Conservation (phyloP, 2,113 vertebrate genomes). For the Prinia subflava region DNA sequence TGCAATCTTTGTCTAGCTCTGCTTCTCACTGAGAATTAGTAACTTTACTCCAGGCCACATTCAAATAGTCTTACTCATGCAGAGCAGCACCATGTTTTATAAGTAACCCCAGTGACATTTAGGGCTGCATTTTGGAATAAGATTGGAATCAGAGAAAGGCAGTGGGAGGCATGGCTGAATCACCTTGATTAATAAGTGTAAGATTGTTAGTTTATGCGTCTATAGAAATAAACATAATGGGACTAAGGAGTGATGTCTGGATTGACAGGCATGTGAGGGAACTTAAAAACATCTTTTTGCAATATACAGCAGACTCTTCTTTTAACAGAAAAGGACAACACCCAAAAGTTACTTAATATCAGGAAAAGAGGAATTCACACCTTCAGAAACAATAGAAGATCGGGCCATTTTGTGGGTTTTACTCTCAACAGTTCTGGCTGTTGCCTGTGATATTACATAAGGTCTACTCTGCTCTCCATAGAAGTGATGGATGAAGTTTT, state of each 20-base stretch:
- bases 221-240: constrained; percentile 16
- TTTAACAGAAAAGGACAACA: constrained; percentile 12
- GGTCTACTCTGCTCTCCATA: background rate
- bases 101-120: constrained; percentile 56
- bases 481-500: constrained; percentile 45
- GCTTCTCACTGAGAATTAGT: constrained; percentile 33
- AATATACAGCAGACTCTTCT: background rate
- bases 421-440: constrained; percentile 30
- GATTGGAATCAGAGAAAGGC: constrained; percentile 31
- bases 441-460: constrained; percentile 11
- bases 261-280: constrained; percentile 12
- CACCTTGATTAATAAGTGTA: constrained; percentile 58
- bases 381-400: constrained; percentile 51
- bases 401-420: background rate
- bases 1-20: constrained; percentile 56
- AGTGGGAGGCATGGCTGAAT: constrained; percentile 52
- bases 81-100: constrained; percentile 34
- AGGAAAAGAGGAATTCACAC: constrained; percentile 52
- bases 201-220: background rate
- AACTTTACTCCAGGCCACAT: constrained; percentile 57
- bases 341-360: constrained; percentile 36
- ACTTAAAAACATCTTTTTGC: constrained; percentile 12
- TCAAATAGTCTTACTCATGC: constrained; percentile 47
- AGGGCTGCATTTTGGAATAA: constrained; percentile 33
- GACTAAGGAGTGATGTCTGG: background rate